Conservation (phyloP, 2,797 vertebrate genomes). For the Ciconia nigra region DNA sequence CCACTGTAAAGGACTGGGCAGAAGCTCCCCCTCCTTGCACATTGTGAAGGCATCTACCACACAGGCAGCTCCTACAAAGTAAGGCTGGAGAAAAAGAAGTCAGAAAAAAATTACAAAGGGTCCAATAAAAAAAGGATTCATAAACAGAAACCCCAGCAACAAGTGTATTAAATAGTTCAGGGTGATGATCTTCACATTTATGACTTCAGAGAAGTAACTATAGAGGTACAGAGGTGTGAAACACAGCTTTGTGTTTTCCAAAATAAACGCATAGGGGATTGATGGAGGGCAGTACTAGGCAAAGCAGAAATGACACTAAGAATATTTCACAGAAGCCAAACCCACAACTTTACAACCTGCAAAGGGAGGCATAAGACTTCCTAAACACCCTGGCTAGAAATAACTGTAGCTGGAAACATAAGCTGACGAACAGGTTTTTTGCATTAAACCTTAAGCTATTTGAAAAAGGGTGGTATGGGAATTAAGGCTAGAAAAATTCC, state of each 20-base stretch:
- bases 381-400: slow-evolving; percentile 31
- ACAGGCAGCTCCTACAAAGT: not conserved
- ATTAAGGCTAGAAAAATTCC: slow-evolving; percentile 44
- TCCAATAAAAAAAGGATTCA: not conserved
- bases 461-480: slow-evolving; percentile 22
- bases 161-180: not conserved
- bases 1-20: not conserved
- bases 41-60: not conserved
- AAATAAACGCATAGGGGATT: not conserved
- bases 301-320: not conserved
- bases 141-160: not conserved
- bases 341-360: slow-evolving; percentile 27
- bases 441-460: slow-evolving; percentile 55
- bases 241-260: not conserved
- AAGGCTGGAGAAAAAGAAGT: not conserved
- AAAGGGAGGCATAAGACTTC: not conserved
- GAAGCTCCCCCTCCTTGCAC: not conserved
- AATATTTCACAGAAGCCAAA: slow-evolving; percentile 10
- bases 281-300: not conserved
- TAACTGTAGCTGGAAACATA: slow-evolving; percentile 33
- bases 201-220: not conserved
- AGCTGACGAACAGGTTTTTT: slow-evolving; percentile 52
- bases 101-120: not conserved
- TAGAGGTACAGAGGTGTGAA: not conserved
- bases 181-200: not conserved